phyloP scores from a whole-genome alignment of 2,888 invertebrate genomes.

The Blastobasis adustella region DNA sequence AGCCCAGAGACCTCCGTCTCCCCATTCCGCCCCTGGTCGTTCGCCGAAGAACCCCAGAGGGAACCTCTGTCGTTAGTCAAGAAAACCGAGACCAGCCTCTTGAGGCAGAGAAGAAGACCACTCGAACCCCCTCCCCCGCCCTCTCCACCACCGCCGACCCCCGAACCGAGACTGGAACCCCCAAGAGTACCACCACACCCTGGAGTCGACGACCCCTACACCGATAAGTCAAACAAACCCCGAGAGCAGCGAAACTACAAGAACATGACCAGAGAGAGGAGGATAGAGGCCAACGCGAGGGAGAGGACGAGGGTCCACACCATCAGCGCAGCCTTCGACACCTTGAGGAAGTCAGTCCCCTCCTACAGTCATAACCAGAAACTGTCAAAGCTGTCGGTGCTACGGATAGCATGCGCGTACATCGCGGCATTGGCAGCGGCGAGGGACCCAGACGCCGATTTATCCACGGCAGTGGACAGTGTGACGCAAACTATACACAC shows the following conservation, averaged over 20 bases:
- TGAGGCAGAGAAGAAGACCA: conserved; percentile 50
- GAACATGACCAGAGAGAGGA: conserved; percentile 93
- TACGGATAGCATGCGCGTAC: conserved; percentile 95
- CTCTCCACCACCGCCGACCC: conserved; percentile 29
- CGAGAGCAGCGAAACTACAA: conserved; percentile 92
- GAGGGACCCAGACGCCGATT: conserved; percentile 78
- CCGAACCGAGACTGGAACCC: conserved; percentile 39
- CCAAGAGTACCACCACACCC: conserved; percentile 74
- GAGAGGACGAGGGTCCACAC: conserved; percentile 95
- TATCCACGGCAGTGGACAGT: conserved; percentile 86
- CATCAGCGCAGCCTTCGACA: conserved; percentile 96
- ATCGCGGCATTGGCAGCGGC: conserved; percentile 90
- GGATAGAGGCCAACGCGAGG: conserved; percentile 95
- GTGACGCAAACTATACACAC: conserved; percentile 95
- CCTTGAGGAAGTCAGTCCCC: conserved; percentile 87
- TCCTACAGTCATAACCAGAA: conserved; percentile 95
- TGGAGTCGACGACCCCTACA: conserved; percentile 48
- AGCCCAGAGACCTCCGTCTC: conserved; percentile 54
- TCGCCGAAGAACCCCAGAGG: conserved; percentile 71
- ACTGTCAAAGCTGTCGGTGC: conserved; percentile 92
- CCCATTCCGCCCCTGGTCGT: conserved; percentile 81
- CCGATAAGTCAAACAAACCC: conserved; percentile 36
- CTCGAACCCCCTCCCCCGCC: conserved; percentile 42
- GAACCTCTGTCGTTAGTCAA: conserved; percentile 79
- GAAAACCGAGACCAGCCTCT: conserved; percentile 49